Conservation (phyloP, 2,113 vertebrate species). For the Takifugu bimaculatus region DNA sequence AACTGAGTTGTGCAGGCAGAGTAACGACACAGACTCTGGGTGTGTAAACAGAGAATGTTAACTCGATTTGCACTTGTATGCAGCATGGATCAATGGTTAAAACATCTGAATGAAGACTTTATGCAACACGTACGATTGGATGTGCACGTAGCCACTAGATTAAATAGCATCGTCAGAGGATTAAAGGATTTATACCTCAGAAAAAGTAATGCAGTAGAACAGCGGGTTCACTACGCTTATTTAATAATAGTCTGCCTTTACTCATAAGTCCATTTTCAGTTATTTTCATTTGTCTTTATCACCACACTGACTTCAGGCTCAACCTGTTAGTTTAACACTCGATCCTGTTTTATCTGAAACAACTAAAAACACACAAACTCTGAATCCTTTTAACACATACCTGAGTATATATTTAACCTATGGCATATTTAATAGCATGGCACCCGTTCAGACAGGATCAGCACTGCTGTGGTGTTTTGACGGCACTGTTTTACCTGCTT, state of each 20-base stretch:
- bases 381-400: too few species aligned
- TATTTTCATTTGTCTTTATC: too few species aligned
- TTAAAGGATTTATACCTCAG: conserved; percentile 58
- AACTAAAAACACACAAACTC: too few species aligned
- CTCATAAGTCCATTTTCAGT: too few species aligned
- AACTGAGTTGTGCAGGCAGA: conserved; percentile 36
- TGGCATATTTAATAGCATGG: too few species aligned
- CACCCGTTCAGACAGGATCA: not conserved
- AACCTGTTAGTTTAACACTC: not conserved
- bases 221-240: conserved; percentile 39
- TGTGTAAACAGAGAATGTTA: conserved; percentile 67
- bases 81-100: conserved; percentile 64
- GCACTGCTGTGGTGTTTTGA: not conserved
- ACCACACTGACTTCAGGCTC: too few species aligned
- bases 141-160: conserved; percentile 62
- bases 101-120: conserved; percentile 69
- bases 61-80: conserved; percentile 78
- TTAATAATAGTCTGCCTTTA: conserved; percentile 19
- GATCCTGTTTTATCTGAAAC: not conserved
- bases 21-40: conserved; percentile 57
- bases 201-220: conserved; percentile 37
- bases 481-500: not conserved
- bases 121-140: conserved; percentile 58
- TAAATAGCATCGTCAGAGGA: conserved; percentile 57
- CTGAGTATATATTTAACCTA: too few species aligned